Conservation (phyloP, 2,888 invertebrate species). For the Drosophila leonis region DNA sequence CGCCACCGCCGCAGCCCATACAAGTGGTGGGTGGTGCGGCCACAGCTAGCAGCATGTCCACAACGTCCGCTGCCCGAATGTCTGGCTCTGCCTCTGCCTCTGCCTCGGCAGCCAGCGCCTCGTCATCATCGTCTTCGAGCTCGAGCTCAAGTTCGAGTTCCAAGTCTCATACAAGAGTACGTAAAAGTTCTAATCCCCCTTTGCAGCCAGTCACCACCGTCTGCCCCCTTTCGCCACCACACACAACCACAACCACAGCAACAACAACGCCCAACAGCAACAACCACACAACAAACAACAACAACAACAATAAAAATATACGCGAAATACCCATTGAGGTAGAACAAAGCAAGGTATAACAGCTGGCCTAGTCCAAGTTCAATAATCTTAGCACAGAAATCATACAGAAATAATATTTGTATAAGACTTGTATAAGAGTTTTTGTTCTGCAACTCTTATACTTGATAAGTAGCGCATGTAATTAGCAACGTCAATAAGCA, state of each 20-base stretch:
- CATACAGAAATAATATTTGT: not conserved
- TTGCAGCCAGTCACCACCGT: slow-evolving; percentile 70
- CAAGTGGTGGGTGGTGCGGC: slow-evolving; percentile 65
- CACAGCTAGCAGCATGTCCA: slow-evolving; percentile 45
- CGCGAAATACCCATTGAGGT: slow-evolving; percentile 86
- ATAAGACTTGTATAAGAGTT: slow-evolving; percentile 2
- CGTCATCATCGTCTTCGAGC: slow-evolving; percentile 72
- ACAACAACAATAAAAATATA: slow-evolving; percentile 71
- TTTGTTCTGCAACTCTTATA: slow-evolving; percentile 20
- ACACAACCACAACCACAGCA: slow-evolving; percentile 18
- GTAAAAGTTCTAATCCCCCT: slow-evolving; percentile 82
- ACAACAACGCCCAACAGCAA: slow-evolving; percentile 25
- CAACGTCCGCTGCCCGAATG: slow-evolving; percentile 62
- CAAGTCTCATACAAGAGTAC: slow-evolving; percentile 78
- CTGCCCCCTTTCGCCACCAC: slow-evolving; percentile 26
- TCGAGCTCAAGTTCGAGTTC: slow-evolving; percentile 56
- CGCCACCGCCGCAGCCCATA: slow-evolving; percentile 82
- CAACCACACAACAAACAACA: slow-evolving; percentile 53
- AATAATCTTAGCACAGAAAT: not conserved
- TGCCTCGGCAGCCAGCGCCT: slow-evolving; percentile 53
- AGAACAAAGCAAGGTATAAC: slow-evolving; percentile 83
- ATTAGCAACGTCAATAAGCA: not conserved
- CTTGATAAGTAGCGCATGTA: not conserved
- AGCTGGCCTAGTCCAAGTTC: slow-evolving; percentile 3
- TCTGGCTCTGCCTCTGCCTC: slow-evolving; percentile 57